Conservation (phyloP, 2,888 invertebrate genomes). For the Tetragnatha montana region DNA sequence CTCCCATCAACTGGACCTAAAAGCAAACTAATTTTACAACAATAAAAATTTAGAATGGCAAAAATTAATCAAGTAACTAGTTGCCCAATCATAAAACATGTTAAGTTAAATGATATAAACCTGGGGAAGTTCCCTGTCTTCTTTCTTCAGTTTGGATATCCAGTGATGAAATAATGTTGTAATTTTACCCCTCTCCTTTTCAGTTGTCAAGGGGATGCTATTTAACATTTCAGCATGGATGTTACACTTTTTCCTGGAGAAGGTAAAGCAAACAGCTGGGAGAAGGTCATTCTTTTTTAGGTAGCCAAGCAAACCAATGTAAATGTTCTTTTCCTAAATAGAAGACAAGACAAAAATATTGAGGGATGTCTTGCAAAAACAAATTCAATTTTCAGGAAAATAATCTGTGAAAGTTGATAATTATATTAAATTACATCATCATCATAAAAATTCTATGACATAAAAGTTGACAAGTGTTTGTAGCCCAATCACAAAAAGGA, state of each 20-base stretch:
- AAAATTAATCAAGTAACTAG: neutral
- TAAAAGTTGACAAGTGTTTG: too few species aligned
- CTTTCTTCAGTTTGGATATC: constrained; percentile 86
- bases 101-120: constrained; percentile 73
- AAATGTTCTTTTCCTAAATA: constrained; percentile 60
- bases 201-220: constrained; percentile 86
- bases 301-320: constrained; percentile 60
- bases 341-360: neutral
- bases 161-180: constrained; percentile 90
- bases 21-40: neutral
- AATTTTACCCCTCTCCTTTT: constrained; percentile 89
- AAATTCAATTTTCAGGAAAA: too few species aligned
- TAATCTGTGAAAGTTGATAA: too few species aligned
- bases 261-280: constrained; percentile 94
- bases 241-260: constrained; percentile 89
- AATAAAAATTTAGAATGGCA: too few species aligned
- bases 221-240: constrained; percentile 81
- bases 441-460: too few species aligned
- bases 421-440: too few species aligned
- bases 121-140: constrained; percentile 93
- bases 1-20: constrained; percentile 79
- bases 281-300: constrained; percentile 80
- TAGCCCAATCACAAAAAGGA: too few species aligned
- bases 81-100: neutral
- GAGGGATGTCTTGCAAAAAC: too few species aligned